These are phyloP conservation scores for Eptatretus atami DNA, from an alignment of 2,797 vertebrate species.

Conservation along the genomic window DNA sequence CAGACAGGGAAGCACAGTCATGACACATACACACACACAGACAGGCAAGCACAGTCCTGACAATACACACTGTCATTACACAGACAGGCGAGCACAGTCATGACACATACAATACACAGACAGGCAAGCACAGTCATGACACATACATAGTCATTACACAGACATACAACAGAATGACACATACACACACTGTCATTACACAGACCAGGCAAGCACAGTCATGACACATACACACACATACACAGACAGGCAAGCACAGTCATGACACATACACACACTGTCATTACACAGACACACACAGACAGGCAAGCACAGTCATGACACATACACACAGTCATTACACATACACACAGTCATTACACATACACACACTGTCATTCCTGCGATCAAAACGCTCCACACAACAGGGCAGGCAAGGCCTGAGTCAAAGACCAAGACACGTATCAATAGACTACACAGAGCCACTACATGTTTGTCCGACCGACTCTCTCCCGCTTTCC, in stretches of 20 bases:
- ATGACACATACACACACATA: neutral
- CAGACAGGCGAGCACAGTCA: too few species aligned
- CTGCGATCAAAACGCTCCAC: neutral
- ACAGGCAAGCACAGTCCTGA: too few species aligned
- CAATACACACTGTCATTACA: too few species aligned
- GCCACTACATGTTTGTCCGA: neutral
- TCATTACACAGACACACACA: slow-evolving; percentile 1
- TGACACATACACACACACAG: too few species aligned
- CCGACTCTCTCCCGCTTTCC: neutral
- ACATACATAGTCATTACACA: too few species aligned
- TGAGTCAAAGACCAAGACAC: neutral
- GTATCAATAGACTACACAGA: neutral
- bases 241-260: neutral
- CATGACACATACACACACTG: neutral
- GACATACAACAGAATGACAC: too few species aligned
- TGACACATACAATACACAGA: too few species aligned
- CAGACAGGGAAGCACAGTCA: too few species aligned
- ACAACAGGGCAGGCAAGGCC: neutral
- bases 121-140: too few species aligned
- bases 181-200: neutral
- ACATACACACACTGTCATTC: neutral
- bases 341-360: neutral
- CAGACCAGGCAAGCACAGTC: neutral
- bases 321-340: neutral
- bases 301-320: too few species aligned